phyloP scores from a whole-genome alignment of 2,797 vertebrate species.

The Arremon brunneinucha region DNA sequence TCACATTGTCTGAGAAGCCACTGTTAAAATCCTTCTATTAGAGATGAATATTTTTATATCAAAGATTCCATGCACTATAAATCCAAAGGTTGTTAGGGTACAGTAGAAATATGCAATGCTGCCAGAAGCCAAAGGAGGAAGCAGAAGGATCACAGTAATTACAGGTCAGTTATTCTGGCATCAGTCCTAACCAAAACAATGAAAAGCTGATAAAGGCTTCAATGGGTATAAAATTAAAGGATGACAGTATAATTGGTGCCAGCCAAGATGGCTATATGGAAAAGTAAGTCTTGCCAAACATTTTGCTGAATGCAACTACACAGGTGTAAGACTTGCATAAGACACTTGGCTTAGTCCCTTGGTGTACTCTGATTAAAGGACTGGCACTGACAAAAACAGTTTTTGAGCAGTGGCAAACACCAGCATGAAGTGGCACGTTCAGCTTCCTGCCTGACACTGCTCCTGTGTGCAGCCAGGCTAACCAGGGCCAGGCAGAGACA shows the following conservation, averaged over 20 bases:
- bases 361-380: neutral
- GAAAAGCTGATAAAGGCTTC: conserved; percentile 18
- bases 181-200: neutral
- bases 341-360: neutral
- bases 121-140: conserved; percentile 12
- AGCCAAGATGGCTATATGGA: neutral
- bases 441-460: neutral
- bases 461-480: neutral
- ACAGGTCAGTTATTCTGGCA: conserved; percentile 36
- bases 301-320: neutral
- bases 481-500: neutral
- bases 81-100: neutral
- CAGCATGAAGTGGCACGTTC: fast-evolving
- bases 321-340: neutral
- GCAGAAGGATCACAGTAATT: neutral
- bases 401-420: neutral
- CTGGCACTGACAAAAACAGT: neutral
- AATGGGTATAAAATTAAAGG: neutral
- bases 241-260: neutral
- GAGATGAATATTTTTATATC: neutral
- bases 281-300: neutral
- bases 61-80: neutral
- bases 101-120: neutral
- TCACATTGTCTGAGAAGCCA: neutral
- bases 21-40: neutral